A percentile compares a stretch with the other conserved stretches of the same genome.
Evolutionary conservation across 2,113 vertebrate genomes (phyloP).

Genomic region (Todiramphus chloris): DNA sequence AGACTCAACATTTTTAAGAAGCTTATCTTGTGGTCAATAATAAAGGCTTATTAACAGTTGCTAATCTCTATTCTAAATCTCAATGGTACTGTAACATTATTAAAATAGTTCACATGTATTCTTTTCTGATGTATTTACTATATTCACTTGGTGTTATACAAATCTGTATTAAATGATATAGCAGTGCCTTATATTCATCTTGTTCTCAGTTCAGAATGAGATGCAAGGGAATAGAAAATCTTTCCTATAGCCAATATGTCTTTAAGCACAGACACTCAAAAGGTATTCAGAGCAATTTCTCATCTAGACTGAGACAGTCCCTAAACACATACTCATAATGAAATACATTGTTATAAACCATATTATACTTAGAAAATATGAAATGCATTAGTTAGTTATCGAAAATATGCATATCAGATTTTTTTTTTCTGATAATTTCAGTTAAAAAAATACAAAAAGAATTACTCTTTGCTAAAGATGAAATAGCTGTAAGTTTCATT

Average conservation of each 20-base stretch:
- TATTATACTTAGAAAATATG: neutral
- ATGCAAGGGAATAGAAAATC: neutral
- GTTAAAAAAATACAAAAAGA: neutral
- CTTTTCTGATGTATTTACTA: neutral
- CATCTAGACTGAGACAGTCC: neutral
- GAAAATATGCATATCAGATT: neutral
- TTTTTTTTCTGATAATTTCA: neutral
- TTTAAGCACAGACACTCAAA: neutral
- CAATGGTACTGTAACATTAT: neutral
- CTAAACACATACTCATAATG: neutral
- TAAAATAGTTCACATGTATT: neutral
- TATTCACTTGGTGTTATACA: neutral
- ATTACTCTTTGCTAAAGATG: neutral
- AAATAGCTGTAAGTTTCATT: neutral
- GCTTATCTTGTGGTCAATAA: neutral
- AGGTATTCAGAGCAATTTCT: neutral
- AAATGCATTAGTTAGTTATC: neutral
- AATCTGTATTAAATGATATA: neutral
- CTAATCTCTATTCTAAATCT: slow-evolving; percentile 38
- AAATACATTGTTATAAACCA: neutral
- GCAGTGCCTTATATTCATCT: neutral
- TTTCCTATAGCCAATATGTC: neutral
- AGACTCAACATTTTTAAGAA: neutral
- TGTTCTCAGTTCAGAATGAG: neutral
- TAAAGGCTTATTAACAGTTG: slow-evolving; percentile 36